Evolutionary conservation across 1,140 invertebrate genomes (phyloP).

Genomic region (Melipona quadrifasciata): DNA sequence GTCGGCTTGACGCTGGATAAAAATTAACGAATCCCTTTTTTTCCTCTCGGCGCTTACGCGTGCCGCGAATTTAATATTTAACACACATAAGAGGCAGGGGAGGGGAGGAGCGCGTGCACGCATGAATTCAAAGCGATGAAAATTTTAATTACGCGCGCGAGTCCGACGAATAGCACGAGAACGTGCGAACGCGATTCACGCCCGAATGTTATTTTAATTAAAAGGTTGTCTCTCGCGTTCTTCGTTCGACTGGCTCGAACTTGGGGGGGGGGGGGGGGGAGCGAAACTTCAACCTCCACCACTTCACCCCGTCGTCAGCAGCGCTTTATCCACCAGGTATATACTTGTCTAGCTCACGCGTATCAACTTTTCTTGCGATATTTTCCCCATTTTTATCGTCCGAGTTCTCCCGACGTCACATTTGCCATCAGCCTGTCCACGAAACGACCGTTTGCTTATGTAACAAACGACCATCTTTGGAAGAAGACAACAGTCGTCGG

Average conservation of each 20-base stretch:
- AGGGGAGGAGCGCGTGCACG: neutral
- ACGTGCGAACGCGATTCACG: neutral
- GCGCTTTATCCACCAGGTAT: too few relatives aligned
- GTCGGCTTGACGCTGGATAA: neutral
- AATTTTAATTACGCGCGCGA: constrained; percentile 40
- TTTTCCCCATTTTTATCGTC: constrained; percentile 1
- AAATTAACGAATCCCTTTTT: constrained; percentile 22
- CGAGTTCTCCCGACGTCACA: neutral
- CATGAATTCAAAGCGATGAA: constrained; percentile 26
- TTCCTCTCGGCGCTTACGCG: neutral
- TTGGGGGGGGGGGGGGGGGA: neutral
- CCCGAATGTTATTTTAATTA: constrained; percentile 43
- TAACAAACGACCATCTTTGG: neutral
- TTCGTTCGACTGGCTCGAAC: neutral
- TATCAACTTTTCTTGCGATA: neutral
- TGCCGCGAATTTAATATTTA: constrained; percentile 34
- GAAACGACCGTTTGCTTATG: constrained; percentile 8
- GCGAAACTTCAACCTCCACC: too few relatives aligned
- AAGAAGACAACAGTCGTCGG: constrained; percentile 1
- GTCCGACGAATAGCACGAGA: neutral
- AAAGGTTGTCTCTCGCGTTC: neutral
- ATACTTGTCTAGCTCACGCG: too few relatives aligned
- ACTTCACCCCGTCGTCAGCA: too few relatives aligned
- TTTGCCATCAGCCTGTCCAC: neutral
- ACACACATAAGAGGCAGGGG: neutral